phyloP scores from a whole-genome alignment of 2,113 vertebrate species.

The Carassius gibelio region DNA sequence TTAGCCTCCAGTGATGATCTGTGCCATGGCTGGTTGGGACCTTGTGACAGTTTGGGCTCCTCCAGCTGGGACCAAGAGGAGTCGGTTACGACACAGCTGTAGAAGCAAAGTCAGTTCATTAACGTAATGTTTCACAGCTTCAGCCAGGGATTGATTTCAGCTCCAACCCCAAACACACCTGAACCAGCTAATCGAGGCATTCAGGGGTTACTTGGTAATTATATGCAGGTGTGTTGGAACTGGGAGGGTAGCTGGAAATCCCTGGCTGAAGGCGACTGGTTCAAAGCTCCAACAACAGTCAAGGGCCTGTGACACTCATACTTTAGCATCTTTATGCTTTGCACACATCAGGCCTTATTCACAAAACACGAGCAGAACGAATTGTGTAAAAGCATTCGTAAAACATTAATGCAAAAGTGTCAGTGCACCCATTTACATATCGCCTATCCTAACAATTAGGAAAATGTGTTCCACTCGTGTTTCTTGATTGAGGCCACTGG shows the following conservation, averaged over 20 bases:
- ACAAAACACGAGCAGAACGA: background rate
- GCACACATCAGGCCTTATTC: background rate
- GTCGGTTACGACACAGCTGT: conserved; percentile 85
- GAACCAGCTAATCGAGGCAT: background rate
- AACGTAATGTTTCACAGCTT: background rate
- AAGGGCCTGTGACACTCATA: background rate
- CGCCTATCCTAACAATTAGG: background rate
- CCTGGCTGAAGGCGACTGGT: background rate
- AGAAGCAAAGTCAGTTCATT: conserved; percentile 51
- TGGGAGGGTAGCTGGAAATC: background rate
- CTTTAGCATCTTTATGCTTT: conserved; percentile 4
- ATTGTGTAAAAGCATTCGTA: background rate
- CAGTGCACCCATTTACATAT: background rate
- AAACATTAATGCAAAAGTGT: background rate
- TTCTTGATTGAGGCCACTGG: background rate
- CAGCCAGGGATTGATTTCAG: background rate
- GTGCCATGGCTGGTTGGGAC: conserved; percentile 83
- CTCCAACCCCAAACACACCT: background rate
- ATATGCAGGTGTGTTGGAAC: background rate
- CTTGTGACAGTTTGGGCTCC: conserved; percentile 81
- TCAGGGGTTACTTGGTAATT: background rate
- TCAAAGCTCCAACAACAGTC: background rate
- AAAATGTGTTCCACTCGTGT: background rate
- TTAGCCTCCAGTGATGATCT: conserved; percentile 86
- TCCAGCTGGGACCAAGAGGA: conserved; percentile 86